phyloP scores from a whole-genome alignment of 2,888 invertebrate genomes.

The Pristionchus fissidentatus region DNA sequence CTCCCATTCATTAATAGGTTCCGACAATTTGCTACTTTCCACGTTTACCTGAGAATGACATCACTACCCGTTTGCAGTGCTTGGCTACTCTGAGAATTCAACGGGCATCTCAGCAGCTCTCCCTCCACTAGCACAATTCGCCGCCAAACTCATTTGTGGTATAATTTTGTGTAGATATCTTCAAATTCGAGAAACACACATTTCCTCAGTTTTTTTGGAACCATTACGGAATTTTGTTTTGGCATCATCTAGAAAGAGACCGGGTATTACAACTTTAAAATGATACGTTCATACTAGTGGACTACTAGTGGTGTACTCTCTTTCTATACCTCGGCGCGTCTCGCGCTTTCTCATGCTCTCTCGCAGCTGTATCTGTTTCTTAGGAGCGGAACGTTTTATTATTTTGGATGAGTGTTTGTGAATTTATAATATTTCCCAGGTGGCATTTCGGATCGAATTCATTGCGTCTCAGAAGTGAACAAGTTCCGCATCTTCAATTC shows the following conservation, averaged over 20 bases:
- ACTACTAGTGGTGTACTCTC: too few species aligned
- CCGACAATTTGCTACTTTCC: not conserved
- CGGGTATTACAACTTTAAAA: too few species aligned
- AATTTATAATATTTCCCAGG: slow-evolving; percentile 47
- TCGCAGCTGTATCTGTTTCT: too few species aligned
- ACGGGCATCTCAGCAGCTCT: slow-evolving; percentile 66
- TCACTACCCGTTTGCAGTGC: slow-evolving; percentile 53
- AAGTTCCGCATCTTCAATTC: slow-evolving; percentile 69
- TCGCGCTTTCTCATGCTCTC: too few species aligned
- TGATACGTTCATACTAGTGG: too few species aligned
- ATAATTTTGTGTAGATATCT: not conserved
- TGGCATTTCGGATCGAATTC: slow-evolving; percentile 54
- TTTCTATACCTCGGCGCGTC: too few species aligned
- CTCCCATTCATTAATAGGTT: not conserved
- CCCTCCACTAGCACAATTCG: slow-evolving; percentile 65
- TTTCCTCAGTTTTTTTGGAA: too few species aligned
- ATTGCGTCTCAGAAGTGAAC: slow-evolving; percentile 63
- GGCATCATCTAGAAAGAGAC: too few species aligned
- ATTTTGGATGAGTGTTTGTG: too few species aligned
- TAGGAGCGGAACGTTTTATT: too few species aligned
- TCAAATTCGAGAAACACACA: too few species aligned
- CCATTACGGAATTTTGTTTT: too few species aligned
- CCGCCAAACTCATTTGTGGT: slow-evolving; percentile 60
- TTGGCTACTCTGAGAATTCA: slow-evolving; percentile 60
- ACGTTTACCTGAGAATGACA: not conserved